Percentiles rank a stretch among this genome's conserved stretches.
Evolutionary conservation across 2,113 vertebrate genomes (phyloP).

Genomic region (Anarhynchus alexandrinus): DNA sequence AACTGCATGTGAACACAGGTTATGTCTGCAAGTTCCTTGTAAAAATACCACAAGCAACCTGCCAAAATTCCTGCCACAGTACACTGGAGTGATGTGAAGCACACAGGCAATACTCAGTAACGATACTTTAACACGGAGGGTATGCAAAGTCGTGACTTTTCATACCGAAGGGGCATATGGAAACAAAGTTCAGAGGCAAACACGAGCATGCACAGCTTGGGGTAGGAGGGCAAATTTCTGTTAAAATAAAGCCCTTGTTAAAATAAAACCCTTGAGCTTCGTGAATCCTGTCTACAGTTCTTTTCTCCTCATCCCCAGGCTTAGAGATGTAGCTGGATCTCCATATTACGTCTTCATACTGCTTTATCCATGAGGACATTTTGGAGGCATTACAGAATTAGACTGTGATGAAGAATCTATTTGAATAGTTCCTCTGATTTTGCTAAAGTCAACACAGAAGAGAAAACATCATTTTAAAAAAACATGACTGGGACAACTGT

Average conservation of each 20-base stretch:
- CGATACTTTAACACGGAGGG: not conserved
- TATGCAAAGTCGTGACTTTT: not conserved
- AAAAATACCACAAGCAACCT: not conserved
- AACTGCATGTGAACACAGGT: not conserved
- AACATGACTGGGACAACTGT: not conserved
- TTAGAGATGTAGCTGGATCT: not conserved
- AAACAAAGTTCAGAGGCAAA: not conserved
- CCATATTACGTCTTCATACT: not conserved
- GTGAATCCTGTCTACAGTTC: not conserved
- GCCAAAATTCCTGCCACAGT: not conserved
- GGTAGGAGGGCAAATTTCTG: not conserved
- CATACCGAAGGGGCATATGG: not conserved
- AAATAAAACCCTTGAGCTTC: not conserved
- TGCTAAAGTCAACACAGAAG: not conserved
- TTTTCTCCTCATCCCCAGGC: not conserved
- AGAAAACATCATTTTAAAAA: not conserved
- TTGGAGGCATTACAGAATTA: not conserved
- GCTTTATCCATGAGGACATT: not conserved
- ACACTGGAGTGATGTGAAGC: not conserved
- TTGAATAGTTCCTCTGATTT: not conserved
- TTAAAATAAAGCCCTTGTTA: not conserved
- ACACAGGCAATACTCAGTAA: not conserved
- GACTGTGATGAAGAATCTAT: not conserved
- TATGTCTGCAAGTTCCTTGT: not conserved
- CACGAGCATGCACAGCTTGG: not conserved